A percentile compares a stretch with the other conserved stretches of the same genome.
These are phyloP conservation scores for Fregetta grallaria DNA, from an alignment of 2,113 vertebrate species.

Conservation along the genomic window DNA sequence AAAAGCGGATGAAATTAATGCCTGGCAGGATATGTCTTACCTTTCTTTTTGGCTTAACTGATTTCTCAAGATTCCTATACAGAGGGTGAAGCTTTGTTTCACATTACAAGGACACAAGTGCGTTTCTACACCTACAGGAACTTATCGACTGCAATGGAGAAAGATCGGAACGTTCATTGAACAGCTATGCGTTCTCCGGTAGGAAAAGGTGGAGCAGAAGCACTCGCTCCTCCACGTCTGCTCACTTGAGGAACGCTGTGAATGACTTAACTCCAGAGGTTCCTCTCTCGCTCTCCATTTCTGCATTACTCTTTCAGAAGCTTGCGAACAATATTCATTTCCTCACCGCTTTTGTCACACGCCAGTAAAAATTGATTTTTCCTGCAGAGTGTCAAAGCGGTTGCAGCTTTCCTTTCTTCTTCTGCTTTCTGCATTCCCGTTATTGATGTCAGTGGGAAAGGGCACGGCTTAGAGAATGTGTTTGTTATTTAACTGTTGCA, in stretches of 20 bases:
- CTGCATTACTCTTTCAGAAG: neutral
- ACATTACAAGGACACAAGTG: constrained; percentile 17
- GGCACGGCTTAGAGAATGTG: neutral
- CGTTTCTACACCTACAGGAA: constrained; percentile 21
- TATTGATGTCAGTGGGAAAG: constrained; percentile 48
- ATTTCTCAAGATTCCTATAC: neutral
- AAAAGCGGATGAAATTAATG: neutral
- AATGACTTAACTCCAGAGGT: neutral
- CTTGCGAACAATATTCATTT: neutral
- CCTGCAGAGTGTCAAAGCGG: constrained; percentile 14
- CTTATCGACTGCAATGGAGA: neutral
- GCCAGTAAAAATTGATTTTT: constrained; percentile 22
- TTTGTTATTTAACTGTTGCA: constrained; percentile 37
- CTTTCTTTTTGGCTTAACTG: constrained; percentile 25
- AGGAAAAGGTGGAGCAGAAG: neutral
- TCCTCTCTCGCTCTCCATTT: neutral
- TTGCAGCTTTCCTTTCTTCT: constrained; percentile 25
- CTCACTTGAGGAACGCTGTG: neutral
- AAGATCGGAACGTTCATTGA: constrained; percentile 7
- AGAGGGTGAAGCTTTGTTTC: constrained; percentile 23
- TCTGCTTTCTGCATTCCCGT: constrained; percentile 17
- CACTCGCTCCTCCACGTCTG: neutral
- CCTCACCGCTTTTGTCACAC: neutral
- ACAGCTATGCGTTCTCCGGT: neutral
- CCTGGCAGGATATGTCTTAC: neutral